phyloP scores from a whole-genome alignment of 2,113 vertebrate species.

The Sphyrna mokarran region DNA sequence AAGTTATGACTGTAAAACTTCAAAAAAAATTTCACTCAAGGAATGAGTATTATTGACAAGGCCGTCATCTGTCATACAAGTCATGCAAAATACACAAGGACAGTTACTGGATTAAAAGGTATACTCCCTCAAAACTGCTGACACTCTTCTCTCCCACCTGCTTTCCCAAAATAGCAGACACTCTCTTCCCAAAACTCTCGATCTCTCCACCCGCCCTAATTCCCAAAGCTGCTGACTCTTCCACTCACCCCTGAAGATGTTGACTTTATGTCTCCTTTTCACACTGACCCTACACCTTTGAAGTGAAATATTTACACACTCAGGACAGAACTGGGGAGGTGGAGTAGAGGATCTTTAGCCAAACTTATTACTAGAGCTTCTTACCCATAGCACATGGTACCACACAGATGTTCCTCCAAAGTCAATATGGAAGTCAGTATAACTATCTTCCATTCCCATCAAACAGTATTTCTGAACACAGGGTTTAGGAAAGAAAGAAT shows the following conservation, averaged over 20 bases:
- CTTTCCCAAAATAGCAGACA: background rate
- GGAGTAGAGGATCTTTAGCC: background rate
- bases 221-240: background rate
- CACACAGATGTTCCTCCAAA: conserved; percentile 97
- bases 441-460: conserved; percentile 96
- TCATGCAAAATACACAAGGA: background rate
- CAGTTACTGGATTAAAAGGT: background rate
- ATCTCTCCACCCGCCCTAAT: background rate
- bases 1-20: too few relatives aligned
- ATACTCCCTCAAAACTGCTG: background rate
- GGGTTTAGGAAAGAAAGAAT: conserved; percentile 95
- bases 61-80: background rate
- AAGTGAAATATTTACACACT: background rate
- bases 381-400: conserved; percentile 98
- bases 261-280: background rate
- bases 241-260: background rate
- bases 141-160: background rate
- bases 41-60: too few relatives aligned
- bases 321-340: background rate
- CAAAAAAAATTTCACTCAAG: too few relatives aligned
- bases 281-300: background rate
- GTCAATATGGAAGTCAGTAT: conserved; percentile 98
- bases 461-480: conserved; percentile 98
- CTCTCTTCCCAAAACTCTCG: background rate
- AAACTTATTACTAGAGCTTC: conserved; percentile 36